Conservation (phyloP, 2,797 vertebrate genomes). For the Platyrinchus mystaceus region DNA sequence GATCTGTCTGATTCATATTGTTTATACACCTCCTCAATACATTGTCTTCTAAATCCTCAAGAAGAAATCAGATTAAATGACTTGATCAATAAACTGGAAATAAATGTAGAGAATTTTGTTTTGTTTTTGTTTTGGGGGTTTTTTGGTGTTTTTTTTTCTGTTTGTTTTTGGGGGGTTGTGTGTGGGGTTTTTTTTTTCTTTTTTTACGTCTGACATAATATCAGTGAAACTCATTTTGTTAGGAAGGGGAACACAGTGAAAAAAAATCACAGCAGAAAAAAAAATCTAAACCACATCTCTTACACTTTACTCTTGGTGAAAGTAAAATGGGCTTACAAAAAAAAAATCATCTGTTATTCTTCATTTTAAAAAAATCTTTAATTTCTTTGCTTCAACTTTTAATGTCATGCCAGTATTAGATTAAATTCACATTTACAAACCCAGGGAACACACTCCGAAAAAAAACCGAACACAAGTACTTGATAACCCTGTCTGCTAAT, state of each 20-base stretch:
- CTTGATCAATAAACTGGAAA: neutral
- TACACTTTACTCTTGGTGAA: neutral
- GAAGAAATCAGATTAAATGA: neutral
- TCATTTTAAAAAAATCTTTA: neutral
- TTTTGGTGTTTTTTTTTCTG: too few species aligned
- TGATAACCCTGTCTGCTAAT: neutral
- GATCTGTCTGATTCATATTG: neutral
- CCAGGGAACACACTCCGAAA: neutral
- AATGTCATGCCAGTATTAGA: neutral
- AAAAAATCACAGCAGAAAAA: too few species aligned
- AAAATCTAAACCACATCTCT: neutral
- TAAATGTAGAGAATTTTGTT: too few species aligned
- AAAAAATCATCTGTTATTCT: neutral
- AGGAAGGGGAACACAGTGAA: neutral
- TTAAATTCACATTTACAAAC: neutral
- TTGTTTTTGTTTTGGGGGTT: too few species aligned
- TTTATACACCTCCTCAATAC: neutral
- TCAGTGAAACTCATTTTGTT: neutral
- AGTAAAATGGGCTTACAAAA: neutral
- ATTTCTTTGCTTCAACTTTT: neutral
- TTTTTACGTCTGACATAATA: neutral
- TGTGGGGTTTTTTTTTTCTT: neutral
- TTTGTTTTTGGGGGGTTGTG: too few species aligned
- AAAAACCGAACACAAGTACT: neutral
- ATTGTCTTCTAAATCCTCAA: neutral